Percentiles rank a stretch among this genome's conserved stretches.
These are phyloP conservation scores for Bufotes viridis DNA, from an alignment of 2,797 vertebrate genomes.

Conservation along the genomic window DNA sequence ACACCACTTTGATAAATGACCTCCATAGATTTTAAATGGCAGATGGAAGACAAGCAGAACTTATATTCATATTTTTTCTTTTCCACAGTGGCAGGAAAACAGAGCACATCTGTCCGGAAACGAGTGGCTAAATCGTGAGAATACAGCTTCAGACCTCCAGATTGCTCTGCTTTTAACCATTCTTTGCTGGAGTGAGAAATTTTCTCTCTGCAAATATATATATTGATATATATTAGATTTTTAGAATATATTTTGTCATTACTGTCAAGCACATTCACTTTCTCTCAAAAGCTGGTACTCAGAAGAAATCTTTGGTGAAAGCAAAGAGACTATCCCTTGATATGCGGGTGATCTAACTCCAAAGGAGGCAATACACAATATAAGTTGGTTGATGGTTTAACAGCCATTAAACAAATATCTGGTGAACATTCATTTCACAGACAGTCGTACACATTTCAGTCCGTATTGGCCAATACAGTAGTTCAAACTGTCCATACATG, in stretches of 20 bases:
- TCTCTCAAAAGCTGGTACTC: too few species aligned
- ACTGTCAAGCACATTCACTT: not conserved
- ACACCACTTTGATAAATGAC: too few species aligned
- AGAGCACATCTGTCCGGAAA: not conserved
- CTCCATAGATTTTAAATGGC: not conserved
- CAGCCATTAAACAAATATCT: too few species aligned
- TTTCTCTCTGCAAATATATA: not conserved
- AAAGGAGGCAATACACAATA: too few species aligned
- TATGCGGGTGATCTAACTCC: not conserved
- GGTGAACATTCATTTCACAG: too few species aligned
- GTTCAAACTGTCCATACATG: too few species aligned
- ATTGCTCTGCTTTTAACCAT: not conserved
- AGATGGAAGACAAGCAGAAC: not conserved
- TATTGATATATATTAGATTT: not conserved
- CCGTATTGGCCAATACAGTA: too few species aligned
- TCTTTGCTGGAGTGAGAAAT: not conserved
- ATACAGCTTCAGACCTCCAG: not conserved
- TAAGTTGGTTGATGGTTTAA: too few species aligned
- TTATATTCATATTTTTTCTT: not conserved
- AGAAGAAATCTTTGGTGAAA: too few species aligned
- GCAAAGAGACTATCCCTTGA: not conserved
- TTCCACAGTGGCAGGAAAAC: constrained; percentile 38
- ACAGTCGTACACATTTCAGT: too few species aligned
- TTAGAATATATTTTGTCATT: not conserved
- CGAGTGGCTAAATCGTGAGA: constrained; percentile 15